A percentile compares a stretch with the other conserved stretches of the same genome.
These are phyloP conservation scores for Galendromus occidentalis DNA, from an alignment of 1,140 invertebrate genomes.

Conservation along the genomic window DNA sequence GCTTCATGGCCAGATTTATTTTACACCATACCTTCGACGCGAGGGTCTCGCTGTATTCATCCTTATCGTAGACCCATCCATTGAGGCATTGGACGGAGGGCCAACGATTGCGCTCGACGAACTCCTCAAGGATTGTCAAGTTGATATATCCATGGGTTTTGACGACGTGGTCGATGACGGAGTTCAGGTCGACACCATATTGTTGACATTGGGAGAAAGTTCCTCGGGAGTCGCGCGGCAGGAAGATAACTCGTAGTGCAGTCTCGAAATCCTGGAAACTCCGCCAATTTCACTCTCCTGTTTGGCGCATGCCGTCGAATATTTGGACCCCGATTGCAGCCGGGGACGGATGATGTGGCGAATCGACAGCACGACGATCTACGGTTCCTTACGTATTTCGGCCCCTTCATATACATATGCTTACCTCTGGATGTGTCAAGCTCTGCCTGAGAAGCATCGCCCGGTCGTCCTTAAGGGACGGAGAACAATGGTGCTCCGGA, in stretches of 20 bases:
- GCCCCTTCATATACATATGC: too few species aligned
- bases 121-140: neutral
- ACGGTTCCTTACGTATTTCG: too few species aligned
- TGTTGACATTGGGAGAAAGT: neutral
- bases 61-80: conserved; percentile 27
- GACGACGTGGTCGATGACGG: neutral
- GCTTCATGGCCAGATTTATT: too few species aligned
- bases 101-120: conserved; percentile 24
- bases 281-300: too few species aligned
- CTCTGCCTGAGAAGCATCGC: too few species aligned
- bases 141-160: neutral
- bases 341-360: too few species aligned
- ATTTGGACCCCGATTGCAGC: too few species aligned
- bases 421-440: too few species aligned
- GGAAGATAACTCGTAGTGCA: neutral
- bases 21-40: conserved; percentile 25
- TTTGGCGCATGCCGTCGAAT: too few species aligned
- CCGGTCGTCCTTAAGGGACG: too few species aligned
- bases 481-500: too few species aligned
- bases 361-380: too few species aligned
- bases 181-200: neutral
- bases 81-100: conserved; percentile 21
- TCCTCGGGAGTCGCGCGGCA: neutral
- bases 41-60: conserved; percentile 25
- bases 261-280: neutral